Conservation (phyloP, 1,140 invertebrate species). For the Tetramorium parvispinum region DNA sequence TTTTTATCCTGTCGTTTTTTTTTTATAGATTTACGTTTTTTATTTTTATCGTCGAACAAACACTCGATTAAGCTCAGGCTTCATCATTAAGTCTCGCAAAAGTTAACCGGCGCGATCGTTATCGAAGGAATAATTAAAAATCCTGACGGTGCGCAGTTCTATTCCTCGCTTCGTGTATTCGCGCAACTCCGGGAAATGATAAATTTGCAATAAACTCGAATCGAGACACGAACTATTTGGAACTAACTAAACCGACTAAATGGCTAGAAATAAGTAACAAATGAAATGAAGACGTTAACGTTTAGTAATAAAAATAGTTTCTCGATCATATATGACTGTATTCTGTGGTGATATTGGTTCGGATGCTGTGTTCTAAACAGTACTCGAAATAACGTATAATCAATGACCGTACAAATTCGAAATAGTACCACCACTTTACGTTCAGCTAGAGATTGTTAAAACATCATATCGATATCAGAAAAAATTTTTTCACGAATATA, state of each 20-base stretch:
- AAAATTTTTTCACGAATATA: slow-evolving; percentile 12
- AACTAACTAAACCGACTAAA: background rate
- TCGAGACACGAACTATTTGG: background rate
- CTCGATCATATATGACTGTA: background rate
- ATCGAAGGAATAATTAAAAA: slow-evolving; percentile 50
- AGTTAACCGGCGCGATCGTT: slow-evolving; percentile 22
- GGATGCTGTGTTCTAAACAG: background rate
- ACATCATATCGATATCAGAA: background rate
- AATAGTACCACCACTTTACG: background rate
- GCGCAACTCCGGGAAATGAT: slow-evolving; percentile 40
- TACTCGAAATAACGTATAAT: background rate
- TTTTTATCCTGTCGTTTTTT: slow-evolving; percentile 30
- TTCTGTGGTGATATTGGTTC: background rate
- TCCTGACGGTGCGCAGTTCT: background rate
- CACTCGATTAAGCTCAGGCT: background rate
- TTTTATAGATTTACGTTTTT: slow-evolving; percentile 39
- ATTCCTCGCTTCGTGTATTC: slow-evolving; percentile 16
- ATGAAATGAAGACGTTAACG: background rate
- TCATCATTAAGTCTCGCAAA: slow-evolving; percentile 13
- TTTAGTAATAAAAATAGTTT: background rate
- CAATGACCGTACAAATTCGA: background rate
- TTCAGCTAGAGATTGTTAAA: background rate
- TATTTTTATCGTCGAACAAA: slow-evolving; percentile 40
- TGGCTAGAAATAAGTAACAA: slow-evolving; percentile 30
- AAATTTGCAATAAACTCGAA: slow-evolving; percentile 15